Conservation (phyloP, 2,797 vertebrate species). For the Sparidentex hasta region DNA sequence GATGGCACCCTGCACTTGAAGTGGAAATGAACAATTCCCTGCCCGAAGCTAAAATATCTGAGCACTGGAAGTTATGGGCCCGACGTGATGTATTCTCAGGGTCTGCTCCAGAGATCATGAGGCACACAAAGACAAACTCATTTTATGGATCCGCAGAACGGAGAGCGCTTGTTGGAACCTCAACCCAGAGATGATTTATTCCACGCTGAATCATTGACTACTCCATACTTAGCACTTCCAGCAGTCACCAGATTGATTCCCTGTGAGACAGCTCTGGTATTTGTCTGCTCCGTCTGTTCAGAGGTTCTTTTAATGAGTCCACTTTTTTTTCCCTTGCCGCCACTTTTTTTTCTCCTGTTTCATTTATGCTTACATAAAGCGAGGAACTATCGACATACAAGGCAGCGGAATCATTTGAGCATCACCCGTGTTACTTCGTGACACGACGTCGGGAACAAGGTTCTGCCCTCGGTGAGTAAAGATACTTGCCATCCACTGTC, state of each 20-base stretch:
- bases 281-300: constrained; percentile 29
- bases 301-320: constrained; percentile 10
- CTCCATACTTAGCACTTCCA: constrained; percentile 19
- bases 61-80: constrained; percentile 35
- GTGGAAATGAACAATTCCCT: constrained; percentile 35
- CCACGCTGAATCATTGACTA: constrained; percentile 41
- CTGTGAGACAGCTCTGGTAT: constrained; percentile 13
- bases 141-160: constrained; percentile 47
- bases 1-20: constrained; percentile 27
- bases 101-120: constrained; percentile 44
- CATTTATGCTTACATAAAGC: neutral
- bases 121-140: constrained; percentile 42
- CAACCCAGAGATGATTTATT: constrained; percentile 53
- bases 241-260: constrained; percentile 26
- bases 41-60: constrained; percentile 32
- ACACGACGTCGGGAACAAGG: constrained; percentile 6
- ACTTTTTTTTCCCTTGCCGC: constrained; percentile 1
- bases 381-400: neutral
- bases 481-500: constrained; percentile 7
- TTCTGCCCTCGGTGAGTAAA: neutral
- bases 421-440: constrained; percentile 20
- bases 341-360: neutral
- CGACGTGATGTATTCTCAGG: constrained; percentile 20
- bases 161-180: constrained; percentile 35
- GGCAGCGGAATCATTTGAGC: neutral